Conservation (phyloP, 2,888 invertebrate species). For the Chironomus tentans region DNA sequence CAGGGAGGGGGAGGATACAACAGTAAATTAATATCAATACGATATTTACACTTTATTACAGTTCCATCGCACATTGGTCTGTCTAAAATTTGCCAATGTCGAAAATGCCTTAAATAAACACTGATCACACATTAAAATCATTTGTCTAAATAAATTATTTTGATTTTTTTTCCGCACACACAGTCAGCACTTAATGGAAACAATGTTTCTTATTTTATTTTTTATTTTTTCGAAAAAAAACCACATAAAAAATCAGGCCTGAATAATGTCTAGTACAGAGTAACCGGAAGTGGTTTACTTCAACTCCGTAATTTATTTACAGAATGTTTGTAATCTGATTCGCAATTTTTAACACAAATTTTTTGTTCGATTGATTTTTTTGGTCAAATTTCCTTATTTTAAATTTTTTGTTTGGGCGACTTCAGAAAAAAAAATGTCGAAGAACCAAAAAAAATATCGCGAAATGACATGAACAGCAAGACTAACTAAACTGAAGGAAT, state of each 20-base stretch:
- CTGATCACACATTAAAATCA: slow-evolving; percentile 16
- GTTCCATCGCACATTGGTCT: slow-evolving; percentile 11
- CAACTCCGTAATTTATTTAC: not conserved
- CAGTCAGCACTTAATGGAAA: not conserved
- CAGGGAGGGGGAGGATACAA: no score
- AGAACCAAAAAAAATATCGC: not conserved
- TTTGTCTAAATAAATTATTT: not conserved
- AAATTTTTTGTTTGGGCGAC: not conserved
- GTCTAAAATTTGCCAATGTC: slow-evolving; percentile 6
- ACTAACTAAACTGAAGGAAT: not conserved
- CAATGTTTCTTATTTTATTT: not conserved
- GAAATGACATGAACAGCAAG: not conserved
- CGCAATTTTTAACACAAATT: not conserved
- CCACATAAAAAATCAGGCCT: not conserved
- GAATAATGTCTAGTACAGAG: not conserved
- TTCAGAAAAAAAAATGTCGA: not conserved
- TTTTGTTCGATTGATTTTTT: not conserved
- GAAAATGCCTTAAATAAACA: slow-evolving; percentile 13
- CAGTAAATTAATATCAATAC: not conserved
- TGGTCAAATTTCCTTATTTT: not conserved
- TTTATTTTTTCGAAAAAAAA: not conserved
- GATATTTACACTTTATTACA: slow-evolving; percentile 13
- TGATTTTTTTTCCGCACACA: not conserved
- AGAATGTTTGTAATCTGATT: not conserved
- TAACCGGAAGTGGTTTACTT: slow-evolving; percentile 10